Conservation (phyloP, 2,888 invertebrate species). For the Halictus quadricinctus region DNA sequence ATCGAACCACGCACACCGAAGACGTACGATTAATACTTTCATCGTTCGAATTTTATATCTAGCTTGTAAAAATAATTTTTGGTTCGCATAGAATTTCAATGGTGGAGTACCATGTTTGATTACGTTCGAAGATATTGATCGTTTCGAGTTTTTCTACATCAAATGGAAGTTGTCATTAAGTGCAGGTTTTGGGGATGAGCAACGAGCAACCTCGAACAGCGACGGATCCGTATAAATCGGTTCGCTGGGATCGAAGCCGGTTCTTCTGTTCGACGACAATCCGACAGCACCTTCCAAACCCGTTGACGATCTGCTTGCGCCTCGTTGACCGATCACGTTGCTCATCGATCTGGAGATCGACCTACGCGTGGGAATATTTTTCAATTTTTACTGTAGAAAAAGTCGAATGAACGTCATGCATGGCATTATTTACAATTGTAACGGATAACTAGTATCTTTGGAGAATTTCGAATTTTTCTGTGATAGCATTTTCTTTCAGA, state of each 20-base stretch:
- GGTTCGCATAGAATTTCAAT: background rate
- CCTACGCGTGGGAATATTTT: conserved; percentile 52
- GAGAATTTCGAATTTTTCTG: too few species aligned
- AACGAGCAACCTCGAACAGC: conserved; percentile 92
- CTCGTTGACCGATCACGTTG: conserved; percentile 76
- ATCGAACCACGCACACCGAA: background rate
- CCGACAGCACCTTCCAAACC: conserved; percentile 83
- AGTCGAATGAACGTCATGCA: background rate
- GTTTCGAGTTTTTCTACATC: conserved; percentile 68
- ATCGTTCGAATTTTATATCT: background rate
- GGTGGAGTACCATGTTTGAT: background rate
- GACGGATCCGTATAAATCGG: conserved; percentile 97
- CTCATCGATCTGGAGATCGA: conserved; percentile 77
- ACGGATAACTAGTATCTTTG: too few species aligned
- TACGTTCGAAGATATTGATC: background rate
- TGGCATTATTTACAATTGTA: too few species aligned
- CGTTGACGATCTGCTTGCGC: conserved; percentile 80
- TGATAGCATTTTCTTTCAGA: too few species aligned
- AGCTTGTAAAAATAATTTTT: background rate
- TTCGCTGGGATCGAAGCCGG: conserved; percentile 93
- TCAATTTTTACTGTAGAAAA: background rate
- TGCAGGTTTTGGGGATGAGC: conserved; percentile 85
- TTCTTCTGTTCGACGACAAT: conserved; percentile 83
- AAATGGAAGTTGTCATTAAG: conserved; percentile 80
- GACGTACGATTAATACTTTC: background rate